Evolutionary conservation across 1,140 invertebrate species (phyloP).

Genomic region (Ectropis grisescens): DNA sequence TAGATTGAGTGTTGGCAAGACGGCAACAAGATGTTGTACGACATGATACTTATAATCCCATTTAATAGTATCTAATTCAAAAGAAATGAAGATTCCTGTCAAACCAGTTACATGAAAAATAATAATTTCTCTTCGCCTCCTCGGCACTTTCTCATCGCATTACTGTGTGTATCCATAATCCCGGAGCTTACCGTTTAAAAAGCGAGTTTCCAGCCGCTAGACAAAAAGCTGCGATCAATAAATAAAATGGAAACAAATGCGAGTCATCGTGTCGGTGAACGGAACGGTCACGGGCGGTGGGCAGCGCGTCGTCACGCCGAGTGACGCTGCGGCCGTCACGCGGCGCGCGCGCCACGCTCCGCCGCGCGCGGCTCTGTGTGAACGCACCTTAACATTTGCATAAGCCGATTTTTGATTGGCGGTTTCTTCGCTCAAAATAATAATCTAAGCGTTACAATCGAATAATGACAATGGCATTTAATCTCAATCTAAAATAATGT

Average conservation of each 20-base stretch:
- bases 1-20: no score
- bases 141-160: no score
- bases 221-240: conserved; percentile 15
- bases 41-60: no score
- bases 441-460: no score
- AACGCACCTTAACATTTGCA: conserved; percentile 42
- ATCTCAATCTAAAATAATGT: no score
- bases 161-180: background rate
- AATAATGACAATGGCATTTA: no score
- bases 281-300: conserved; percentile 46
- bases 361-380: conserved; percentile 20
- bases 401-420: conserved; percentile 10
- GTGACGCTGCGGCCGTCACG: conserved; percentile 19
- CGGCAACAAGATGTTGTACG: no score
- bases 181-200: conserved; percentile 25
- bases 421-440: background rate
- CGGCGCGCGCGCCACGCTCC: conserved; percentile 24
- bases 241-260: conserved; percentile 25
- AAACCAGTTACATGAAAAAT: no score
- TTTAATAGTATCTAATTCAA: no score
- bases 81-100: no score
- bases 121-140: no score
- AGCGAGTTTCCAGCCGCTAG: conserved; percentile 27
- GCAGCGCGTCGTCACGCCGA: conserved; percentile 26
- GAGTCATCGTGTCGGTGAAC: conserved; percentile 31